These are phyloP conservation scores for human DNA, from an alignment of 2,113 vertebrate genomes.

Conservation along the genomic window DNA sequence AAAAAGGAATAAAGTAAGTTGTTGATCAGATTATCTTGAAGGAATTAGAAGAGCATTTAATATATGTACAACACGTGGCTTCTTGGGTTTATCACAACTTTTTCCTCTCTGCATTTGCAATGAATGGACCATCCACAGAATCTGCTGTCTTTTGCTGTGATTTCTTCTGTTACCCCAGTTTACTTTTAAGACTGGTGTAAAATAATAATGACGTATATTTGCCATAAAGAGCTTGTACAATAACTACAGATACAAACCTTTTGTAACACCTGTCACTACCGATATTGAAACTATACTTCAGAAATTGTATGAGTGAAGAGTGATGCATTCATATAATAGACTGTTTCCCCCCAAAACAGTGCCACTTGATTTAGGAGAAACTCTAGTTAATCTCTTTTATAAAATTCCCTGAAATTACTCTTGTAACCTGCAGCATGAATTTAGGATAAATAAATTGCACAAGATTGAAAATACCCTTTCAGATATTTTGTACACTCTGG, in stretches of 20 bases:
- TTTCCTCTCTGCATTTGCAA: background rate
- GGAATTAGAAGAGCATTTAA: background rate
- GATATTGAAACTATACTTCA: background rate
- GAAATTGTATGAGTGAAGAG: constrained; percentile 3
- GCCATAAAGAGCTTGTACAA: background rate
- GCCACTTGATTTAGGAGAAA: constrained; percentile 65
- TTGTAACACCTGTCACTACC: background rate
- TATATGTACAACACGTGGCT: background rate
- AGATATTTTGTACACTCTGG: constrained; percentile 18
- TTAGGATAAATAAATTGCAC: constrained; percentile 46
- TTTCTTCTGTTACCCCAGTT: background rate
- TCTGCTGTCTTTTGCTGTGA: background rate
- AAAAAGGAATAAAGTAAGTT: background rate
- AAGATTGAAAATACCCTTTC: constrained; percentile 53
- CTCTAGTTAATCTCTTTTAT: constrained; percentile 3
- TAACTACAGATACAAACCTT: background rate
- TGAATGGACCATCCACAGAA: background rate
- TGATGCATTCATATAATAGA: background rate
- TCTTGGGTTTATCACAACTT: background rate
- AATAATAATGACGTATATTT: background rate
- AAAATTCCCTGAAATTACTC: constrained; percentile 60
- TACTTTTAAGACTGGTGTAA: background rate
- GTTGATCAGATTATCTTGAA: background rate
- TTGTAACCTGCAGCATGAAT: background rate
- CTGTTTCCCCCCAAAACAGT: background rate